A percentile compares a stretch with the other conserved stretches of the same genome.
Evolutionary conservation across 2,797 vertebrate species (phyloP).

Genomic region (Petrocephalus schoutedeni): DNA sequence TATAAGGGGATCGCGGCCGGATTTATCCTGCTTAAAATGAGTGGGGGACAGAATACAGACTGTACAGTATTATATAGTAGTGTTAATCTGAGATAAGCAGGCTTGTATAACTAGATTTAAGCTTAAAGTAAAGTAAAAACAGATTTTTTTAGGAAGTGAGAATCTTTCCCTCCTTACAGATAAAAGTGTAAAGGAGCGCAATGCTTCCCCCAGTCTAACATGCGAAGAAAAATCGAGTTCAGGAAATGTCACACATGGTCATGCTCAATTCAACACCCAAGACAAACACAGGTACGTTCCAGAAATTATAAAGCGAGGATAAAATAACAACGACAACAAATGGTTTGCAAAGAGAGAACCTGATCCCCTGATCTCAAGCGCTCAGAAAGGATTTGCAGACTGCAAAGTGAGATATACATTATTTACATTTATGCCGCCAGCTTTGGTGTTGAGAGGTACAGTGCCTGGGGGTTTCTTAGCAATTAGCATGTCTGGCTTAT

Average conservation of each 20-base stretch:
- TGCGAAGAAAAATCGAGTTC: background rate
- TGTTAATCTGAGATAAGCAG: slow-evolving; percentile 29
- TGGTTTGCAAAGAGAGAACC: background rate
- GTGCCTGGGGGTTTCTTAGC: background rate
- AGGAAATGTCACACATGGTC: slow-evolving; percentile 10
- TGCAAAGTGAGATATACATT: background rate
- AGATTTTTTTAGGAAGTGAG: background rate
- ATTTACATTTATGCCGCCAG: background rate
- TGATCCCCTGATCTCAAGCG: background rate
- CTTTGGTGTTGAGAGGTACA: background rate
- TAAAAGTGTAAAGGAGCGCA: background rate
- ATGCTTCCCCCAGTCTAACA: background rate
- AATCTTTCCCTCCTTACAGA: background rate
- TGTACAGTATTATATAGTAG: background rate
- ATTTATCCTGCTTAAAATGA: slow-evolving; percentile 29
- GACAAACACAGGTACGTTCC: slow-evolving; percentile 2
- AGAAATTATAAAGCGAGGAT: background rate
- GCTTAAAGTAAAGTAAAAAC: slow-evolving; percentile 9
- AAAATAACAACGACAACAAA: background rate
- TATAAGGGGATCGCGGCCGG: slow-evolving; percentile 20
- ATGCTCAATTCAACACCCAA: background rate
- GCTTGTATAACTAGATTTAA: slow-evolving; percentile 27
- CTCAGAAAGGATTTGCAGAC: background rate
- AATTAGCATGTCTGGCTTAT: background rate
- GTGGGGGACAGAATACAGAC: slow-evolving; percentile 20